Evolutionary conservation across 2,113 vertebrate species (phyloP).

Genomic region (Rhinolophus sinicus): DNA sequence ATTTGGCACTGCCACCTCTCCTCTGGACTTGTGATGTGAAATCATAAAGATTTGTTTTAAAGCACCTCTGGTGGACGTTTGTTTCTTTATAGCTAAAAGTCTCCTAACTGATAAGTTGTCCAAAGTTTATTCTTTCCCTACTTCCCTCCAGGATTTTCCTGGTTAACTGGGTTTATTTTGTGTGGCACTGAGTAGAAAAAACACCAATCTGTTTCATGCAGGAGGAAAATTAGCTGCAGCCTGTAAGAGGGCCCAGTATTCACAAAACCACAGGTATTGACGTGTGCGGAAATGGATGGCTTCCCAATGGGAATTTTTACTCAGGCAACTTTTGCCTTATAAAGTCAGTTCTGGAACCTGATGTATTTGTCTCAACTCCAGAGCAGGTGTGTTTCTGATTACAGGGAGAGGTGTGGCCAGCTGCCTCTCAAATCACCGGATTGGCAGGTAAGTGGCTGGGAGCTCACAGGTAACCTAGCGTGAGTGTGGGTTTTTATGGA

Average conservation of each 20-base stretch:
- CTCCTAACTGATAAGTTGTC: not conserved
- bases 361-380: not conserved
- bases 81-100: not conserved
- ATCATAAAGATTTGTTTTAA: not conserved
- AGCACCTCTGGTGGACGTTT: not conserved
- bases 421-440: not conserved
- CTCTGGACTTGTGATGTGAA: not conserved
- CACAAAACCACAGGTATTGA: not conserved
- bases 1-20: not conserved
- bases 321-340: not conserved
- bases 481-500: fast-evolving
- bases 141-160: not conserved
- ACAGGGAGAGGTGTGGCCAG: not conserved
- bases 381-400: not conserved
- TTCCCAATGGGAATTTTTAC: not conserved
- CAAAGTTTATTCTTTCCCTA: not conserved
- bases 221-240: not conserved
- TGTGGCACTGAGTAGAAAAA: not conserved
- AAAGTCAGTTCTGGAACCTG: not conserved
- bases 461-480: fast-evolving
- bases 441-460: not conserved
- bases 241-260: not conserved
- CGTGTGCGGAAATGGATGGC: fast-evolving
- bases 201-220: not conserved
- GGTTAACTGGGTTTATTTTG: not conserved